Evolutionary conservation across 2,797 vertebrate species (phyloP).

Genomic region (Protonibea diacanthus): DNA sequence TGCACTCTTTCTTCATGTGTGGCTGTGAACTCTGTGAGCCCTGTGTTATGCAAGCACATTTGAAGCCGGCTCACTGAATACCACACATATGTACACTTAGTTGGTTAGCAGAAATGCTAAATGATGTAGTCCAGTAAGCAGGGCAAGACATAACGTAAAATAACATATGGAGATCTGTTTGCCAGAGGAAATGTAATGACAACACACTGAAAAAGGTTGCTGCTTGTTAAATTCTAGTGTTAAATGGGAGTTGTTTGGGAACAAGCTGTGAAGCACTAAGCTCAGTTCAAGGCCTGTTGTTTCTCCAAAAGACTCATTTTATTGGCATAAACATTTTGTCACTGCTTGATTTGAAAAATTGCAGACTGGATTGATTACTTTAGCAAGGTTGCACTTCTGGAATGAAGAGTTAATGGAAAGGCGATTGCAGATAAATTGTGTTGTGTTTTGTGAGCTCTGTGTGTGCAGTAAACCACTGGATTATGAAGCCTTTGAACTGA

Average conservation of each 20-base stretch:
- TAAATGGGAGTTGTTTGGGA: not conserved
- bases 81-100: conserved; percentile 20
- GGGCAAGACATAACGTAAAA: not conserved
- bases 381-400: not conserved
- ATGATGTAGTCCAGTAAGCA: conserved; percentile 2
- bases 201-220: not conserved
- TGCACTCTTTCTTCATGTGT: not conserved
- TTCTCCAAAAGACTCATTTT: conserved; percentile 2
- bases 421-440: not conserved
- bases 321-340: conserved; percentile 4
- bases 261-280: not conserved
- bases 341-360: conserved; percentile 11
- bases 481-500: conserved; percentile 1
- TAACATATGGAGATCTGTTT: conserved; percentile 12
- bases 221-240: not conserved
- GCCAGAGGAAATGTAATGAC: not conserved
- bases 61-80: conserved; percentile 33
- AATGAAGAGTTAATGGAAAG: not conserved
- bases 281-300: conserved; percentile 12
- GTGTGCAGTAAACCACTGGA: not conserved
- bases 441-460: not conserved
- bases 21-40: not conserved
- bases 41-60: conserved; percentile 39
- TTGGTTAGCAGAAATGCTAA: not conserved
- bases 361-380: not conserved